Evolutionary conservation across 2,888 invertebrate genomes (phyloP).

Genomic region (Alviniconcha strummeri): DNA sequence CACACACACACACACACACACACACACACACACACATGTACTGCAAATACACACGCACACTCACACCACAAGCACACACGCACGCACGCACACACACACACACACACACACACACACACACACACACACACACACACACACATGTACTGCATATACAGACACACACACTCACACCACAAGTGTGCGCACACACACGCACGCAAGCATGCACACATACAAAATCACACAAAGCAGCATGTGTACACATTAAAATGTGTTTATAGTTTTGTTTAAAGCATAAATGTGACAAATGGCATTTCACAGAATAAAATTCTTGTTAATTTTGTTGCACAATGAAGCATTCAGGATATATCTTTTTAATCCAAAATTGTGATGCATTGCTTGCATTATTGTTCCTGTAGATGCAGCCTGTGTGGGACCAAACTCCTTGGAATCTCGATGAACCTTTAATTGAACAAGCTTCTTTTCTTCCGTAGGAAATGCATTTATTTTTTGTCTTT

Average conservation of each 20-base stretch:
- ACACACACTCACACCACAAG: not conserved
- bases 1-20: conserved; percentile 6
- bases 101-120: not conserved
- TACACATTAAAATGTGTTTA: not conserved
- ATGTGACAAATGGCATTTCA: too few relatives aligned
- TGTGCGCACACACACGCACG: too few relatives aligned
- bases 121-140: conserved; percentile 12
- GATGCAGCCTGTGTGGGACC: too few relatives aligned
- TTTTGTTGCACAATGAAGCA: too few relatives aligned
- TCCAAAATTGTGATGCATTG: too few relatives aligned
- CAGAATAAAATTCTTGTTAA: too few relatives aligned
- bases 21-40: conserved; percentile 11
- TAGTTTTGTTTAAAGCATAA: not conserved
- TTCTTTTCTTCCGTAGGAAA: not conserved
- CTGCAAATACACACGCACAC: not conserved
- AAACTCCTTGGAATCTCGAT: too few relatives aligned
- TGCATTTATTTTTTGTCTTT: not conserved
- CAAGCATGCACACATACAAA: not conserved
- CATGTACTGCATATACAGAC: not conserved
- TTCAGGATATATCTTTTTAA: too few relatives aligned
- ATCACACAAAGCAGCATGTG: not conserved
- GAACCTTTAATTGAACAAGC: too few relatives aligned
- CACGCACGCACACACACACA: too few relatives aligned
- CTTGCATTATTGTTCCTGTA: too few relatives aligned
- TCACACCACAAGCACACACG: too few relatives aligned